Evolutionary conservation across 92 coral and sea anemone species (phyloP), one percentile per base, ranked within the genome.

Genomic region (Paramuricea clavata): DNA sequence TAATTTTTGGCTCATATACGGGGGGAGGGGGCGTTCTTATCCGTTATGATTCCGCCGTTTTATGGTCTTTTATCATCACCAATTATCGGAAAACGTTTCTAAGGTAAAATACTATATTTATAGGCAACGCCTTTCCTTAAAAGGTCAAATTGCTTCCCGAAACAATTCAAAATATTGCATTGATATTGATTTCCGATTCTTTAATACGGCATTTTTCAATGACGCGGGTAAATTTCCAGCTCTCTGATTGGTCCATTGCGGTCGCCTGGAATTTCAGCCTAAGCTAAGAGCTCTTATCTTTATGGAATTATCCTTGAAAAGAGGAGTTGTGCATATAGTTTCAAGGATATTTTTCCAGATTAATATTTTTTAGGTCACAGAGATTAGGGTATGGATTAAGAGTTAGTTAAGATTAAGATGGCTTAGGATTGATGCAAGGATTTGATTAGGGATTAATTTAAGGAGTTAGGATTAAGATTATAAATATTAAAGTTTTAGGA

Each of bases 201-300:
- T 35, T n/a, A n/a, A n/a, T 72, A 83, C 81, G 68, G 59, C 28
- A 21, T 78, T 78, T 78, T 78, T 22, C 68, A 62, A 78, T 78
- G 83, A 78, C 83, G 83, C 83, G 83, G 83, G 83, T 49, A 57
- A 72, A 78, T 27, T 57, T 78, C 69, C 83, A 13, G 83, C 69
- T 6, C 1, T 17, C 42, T 56, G 83, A 78, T 78, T 78, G 83
- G 83, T 36, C 52, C 30, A 22, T 30, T 8, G 34, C 3, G 25
- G 22, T 78, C 69, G 83, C 83, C 67, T 52, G 83, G 83, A 62
- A 32, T 34, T 57, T 17, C 82, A n/a, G 82, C 2, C 15, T 47
- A 5, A 42, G 6, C 12, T 42, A 15, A 47, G 54, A 47, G 54
- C 15, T 47, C 16, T 6, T 1, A 15, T 17, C 2, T 6, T 47